Percentiles rank a stretch among this genome's conserved stretches.
phyloP scores from a whole-genome alignment of 2,888 invertebrate genomes.

The Corbicula japonica region DNA sequence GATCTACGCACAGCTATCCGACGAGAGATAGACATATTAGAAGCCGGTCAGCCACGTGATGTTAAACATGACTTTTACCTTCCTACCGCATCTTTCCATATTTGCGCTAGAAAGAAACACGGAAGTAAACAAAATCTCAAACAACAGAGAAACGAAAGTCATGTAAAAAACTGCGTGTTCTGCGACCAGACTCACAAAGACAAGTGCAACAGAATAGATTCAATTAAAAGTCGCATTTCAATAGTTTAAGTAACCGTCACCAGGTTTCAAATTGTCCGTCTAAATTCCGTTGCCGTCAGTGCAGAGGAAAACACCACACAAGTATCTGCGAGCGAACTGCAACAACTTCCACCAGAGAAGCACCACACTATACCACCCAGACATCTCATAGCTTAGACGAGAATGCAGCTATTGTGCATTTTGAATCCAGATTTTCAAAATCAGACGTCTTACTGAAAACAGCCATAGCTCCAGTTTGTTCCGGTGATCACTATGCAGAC shows the following conservation, averaged over 20 bases:
- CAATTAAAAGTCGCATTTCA: background rate
- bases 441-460: slow-evolving; percentile 19
- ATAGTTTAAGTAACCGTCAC: slow-evolving; percentile 1
- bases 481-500: background rate
- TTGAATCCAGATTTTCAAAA: too few species aligned
- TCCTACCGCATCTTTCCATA: background rate
- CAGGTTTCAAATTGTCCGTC: slow-evolving; percentile 20
- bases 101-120: background rate
- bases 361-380: background rate
- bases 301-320: slow-evolving; percentile 18
- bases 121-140: background rate
- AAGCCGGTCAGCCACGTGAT: background rate
- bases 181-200: background rate
- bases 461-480: slow-evolving; percentile 23
- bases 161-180: background rate
- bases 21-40: background rate
- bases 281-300: background rate
- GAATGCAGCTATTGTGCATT: too few species aligned
- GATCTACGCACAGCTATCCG: background rate
- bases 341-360: background rate
- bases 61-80: background rate
- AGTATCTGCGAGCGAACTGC: slow-evolving; percentile 8
- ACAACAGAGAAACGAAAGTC: background rate
- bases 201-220: background rate
- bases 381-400: background rate